phyloP scores from a whole-genome alignment of 2,797 vertebrate species.

The Threskiornis aethiopicus region DNA sequence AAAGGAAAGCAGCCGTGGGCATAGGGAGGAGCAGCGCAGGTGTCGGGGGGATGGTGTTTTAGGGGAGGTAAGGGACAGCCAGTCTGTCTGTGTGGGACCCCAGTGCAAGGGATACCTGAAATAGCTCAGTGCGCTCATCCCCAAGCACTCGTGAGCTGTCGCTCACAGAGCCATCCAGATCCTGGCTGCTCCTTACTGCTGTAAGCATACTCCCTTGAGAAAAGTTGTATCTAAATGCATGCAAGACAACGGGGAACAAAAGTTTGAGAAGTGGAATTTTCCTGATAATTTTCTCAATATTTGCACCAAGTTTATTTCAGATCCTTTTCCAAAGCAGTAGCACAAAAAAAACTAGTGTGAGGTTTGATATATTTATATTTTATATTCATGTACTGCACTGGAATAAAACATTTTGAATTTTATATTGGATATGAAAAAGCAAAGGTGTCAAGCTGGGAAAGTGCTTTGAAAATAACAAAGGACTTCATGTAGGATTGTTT shows the following conservation, averaged over 20 bases:
- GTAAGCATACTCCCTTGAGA: background rate
- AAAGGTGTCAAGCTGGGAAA: constrained; percentile 19
- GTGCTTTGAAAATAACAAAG: constrained; percentile 51
- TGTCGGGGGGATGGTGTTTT: background rate
- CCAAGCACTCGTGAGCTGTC: background rate
- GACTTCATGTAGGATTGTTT: constrained; percentile 21
- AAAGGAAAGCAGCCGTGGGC: background rate
- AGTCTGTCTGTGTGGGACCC: background rate
- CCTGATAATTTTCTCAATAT: background rate
- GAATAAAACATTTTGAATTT: constrained; percentile 53
- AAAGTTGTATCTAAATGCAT: background rate
- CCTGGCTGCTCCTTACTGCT: background rate
- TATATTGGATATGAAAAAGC: constrained; percentile 34
- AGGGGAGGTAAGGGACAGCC: background rate
- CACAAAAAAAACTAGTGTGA: background rate
- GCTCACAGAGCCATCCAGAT: background rate
- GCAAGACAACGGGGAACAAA: background rate
- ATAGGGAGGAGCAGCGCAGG: background rate
- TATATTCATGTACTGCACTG: background rate
- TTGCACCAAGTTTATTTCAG: background rate
- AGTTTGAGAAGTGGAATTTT: background rate
- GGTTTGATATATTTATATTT: constrained; percentile 20
- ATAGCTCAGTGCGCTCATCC: background rate
- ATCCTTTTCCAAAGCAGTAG: constrained; percentile 10
- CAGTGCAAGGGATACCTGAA: background rate